Evolutionary conservation across 2,797 vertebrate species (phyloP).

Genomic region (Catamblyrhynchus diadema): DNA sequence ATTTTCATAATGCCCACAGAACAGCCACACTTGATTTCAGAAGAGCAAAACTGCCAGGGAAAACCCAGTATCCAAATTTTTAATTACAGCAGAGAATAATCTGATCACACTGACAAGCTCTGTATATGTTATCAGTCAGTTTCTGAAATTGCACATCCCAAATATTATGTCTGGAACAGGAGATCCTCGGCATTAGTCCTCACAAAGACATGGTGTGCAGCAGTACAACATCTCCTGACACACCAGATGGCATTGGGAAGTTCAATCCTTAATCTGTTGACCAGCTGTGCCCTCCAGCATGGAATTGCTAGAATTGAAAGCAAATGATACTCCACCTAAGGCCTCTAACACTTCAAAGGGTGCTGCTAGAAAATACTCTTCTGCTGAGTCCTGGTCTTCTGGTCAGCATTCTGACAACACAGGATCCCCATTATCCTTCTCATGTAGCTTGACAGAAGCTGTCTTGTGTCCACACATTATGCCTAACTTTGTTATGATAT

Average conservation of each 20-base stretch:
- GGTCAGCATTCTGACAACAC: neutral
- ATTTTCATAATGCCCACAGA: neutral
- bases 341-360: neutral
- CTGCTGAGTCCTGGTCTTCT: neutral
- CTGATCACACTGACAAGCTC: neutral
- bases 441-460: neutral
- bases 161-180: neutral
- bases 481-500: neutral
- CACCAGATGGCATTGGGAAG: neutral
- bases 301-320: neutral
- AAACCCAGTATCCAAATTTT: neutral
- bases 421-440: neutral
- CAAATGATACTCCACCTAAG: neutral
- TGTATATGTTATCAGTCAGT: neutral
- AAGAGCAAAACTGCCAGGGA: neutral
- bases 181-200: neutral
- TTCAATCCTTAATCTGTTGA: conserved; percentile 3
- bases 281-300: neutral
- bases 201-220: neutral
- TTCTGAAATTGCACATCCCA: neutral
- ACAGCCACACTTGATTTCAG: neutral
- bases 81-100: neutral
- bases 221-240: neutral
- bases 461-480: neutral
- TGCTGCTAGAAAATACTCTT: neutral